These are phyloP conservation scores for Natator depressus DNA, from an alignment of 2,113 vertebrate genomes.

Conservation along the genomic window DNA sequence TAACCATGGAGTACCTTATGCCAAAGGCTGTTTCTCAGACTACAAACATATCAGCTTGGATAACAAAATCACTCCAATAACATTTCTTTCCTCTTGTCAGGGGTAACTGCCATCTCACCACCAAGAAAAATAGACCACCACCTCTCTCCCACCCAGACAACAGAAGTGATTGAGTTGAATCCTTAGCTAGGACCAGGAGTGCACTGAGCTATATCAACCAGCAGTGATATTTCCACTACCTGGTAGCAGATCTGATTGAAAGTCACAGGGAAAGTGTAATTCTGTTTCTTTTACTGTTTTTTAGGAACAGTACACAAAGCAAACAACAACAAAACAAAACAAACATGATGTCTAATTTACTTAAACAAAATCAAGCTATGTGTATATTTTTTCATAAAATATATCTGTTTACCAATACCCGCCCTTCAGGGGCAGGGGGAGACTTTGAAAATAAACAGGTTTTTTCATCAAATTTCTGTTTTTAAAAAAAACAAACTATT, in stretches of 20 bases:
- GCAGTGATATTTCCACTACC: neutral
- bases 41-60: neutral
- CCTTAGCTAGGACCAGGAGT: neutral
- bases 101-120: neutral
- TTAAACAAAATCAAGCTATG: neutral
- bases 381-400: neutral
- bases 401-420: neutral
- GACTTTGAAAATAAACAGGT: neutral
- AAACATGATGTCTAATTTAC: slow-evolving; percentile 33
- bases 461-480: neutral
- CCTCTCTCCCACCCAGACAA: neutral
- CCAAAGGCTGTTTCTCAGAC: neutral
- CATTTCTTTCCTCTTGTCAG: neutral
- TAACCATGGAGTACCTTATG: neutral
- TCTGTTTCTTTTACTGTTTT: slow-evolving; percentile 39
- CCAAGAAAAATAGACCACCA: neutral
- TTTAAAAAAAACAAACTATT: slow-evolving; percentile 5
- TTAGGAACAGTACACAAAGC: neutral
- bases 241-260: slow-evolving; percentile 37
- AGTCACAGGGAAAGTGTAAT: slow-evolving; percentile 46
- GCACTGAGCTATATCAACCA: slow-evolving; percentile 11
- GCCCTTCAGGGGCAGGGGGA: neutral
- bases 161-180: slow-evolving; percentile 22
- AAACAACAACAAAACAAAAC: slow-evolving; percentile 3
- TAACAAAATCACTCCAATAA: neutral